Evolutionary conservation across 2,888 invertebrate species (phyloP).

Genomic region (Agrotis clavis): DNA sequence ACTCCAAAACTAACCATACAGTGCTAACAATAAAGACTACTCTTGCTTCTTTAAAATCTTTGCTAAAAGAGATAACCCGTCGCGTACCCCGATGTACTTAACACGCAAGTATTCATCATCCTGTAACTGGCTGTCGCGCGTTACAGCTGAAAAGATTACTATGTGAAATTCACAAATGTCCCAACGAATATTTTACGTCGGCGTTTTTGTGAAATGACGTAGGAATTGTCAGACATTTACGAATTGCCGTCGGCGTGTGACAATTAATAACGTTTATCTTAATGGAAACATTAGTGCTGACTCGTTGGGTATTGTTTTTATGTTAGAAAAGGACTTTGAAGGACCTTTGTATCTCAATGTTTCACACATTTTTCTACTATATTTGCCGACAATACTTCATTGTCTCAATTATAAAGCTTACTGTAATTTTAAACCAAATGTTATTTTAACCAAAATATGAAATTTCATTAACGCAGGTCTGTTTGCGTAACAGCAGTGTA

Average conservation of each 20-base stretch:
- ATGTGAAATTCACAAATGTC: constrained; percentile 65
- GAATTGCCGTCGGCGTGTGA: constrained; percentile 53
- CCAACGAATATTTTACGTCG: constrained; percentile 62
- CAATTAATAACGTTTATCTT: constrained; percentile 59
- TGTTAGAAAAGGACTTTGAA: constrained; percentile 12
- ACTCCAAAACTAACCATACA: constrained; percentile 27
- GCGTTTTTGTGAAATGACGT: constrained; percentile 64
- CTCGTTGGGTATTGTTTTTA: constrained; percentile 39
- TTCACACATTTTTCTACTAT: background rate
- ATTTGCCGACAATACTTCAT: background rate
- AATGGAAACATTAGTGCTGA: constrained; percentile 45
- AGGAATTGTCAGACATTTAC: constrained; percentile 64
- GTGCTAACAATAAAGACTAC: constrained; percentile 2
- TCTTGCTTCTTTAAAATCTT: constrained; percentile 11
- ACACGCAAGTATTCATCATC: constrained; percentile 68
- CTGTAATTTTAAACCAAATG: background rate
- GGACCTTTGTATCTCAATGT: background rate
- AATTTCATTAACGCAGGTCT: background rate
- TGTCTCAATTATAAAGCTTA: background rate
- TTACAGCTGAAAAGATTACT: constrained; percentile 72
- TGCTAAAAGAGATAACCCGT: constrained; percentile 48
- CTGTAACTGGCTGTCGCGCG: constrained; percentile 64
- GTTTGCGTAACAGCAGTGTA: background rate
- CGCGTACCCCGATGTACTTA: constrained; percentile 44
- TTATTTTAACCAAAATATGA: background rate